Conservation (phyloP, 1,140 invertebrate genomes). For the Akabosia matsudoensis region DNA sequence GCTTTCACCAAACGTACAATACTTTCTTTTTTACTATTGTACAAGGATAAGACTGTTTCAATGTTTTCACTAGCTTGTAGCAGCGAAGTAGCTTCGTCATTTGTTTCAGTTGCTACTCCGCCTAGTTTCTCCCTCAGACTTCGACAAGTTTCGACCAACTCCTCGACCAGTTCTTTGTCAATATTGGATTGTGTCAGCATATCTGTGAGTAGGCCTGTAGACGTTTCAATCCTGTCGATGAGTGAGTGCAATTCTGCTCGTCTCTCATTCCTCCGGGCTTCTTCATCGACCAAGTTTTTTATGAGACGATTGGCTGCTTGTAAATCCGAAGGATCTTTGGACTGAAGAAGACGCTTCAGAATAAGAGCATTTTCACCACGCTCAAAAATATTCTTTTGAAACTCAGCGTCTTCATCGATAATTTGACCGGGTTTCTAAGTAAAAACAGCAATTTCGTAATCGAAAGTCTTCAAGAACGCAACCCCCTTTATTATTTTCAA, state of each 20-base stretch:
- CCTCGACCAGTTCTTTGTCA: slow-evolving; percentile 43
- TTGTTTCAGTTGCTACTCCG: slow-evolving; percentile 40
- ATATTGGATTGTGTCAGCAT: slow-evolving; percentile 39
- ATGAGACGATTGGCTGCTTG: slow-evolving; percentile 94
- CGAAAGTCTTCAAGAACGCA: not conserved
- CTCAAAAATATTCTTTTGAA: slow-evolving; percentile 64
- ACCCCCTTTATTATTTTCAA: not conserved
- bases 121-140: slow-evolving; percentile 40
- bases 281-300: slow-evolving; percentile 92
- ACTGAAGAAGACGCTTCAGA: slow-evolving; percentile 81
- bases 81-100: slow-evolving; percentile 41
- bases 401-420: slow-evolving; percentile 49
- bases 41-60: slow-evolving; percentile 38
- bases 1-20: not conserved
- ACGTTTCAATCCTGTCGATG: slow-evolving; percentile 45
- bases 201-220: slow-evolving; percentile 41
- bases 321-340: slow-evolving; percentile 91
- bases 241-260: slow-evolving; percentile 40
- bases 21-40: slow-evolving; percentile 37
- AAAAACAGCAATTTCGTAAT: not conserved
- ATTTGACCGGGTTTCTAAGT: slow-evolving; percentile 29
- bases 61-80: slow-evolving; percentile 46
- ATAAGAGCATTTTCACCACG: slow-evolving; percentile 84
- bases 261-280: slow-evolving; percentile 46
- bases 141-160: slow-evolving; percentile 36